Evolutionary conservation across 2,797 vertebrate species (phyloP), one percentile per base, ranked within the genome.

Genomic region (Carduelis carduelis): DNA sequence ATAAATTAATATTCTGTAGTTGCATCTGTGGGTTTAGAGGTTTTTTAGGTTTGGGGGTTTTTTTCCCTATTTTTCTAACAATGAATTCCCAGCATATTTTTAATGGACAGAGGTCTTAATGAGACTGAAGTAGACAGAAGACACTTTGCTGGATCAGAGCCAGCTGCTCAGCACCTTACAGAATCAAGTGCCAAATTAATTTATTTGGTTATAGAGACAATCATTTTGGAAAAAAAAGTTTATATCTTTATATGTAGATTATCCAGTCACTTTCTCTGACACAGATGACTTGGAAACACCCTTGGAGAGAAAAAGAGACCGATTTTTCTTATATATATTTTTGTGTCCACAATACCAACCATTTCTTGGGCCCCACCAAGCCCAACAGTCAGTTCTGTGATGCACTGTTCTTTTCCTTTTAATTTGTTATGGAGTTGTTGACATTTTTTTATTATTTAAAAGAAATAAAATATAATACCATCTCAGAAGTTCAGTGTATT

Each of bases 41-140:
- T 21, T n/a, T 7, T 21, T 82, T 63, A 14, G 4, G 8, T 11
- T 90, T n/a, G 2, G 24, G 0, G 0, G 20, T 32, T 50, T 28
- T 49, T 69, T 27, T 19, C 1, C 2, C 1, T 6, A 23, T 65
- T 80, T 66, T 50, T 9, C 14, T 39, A 55, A 43, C 11, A 71
- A 14, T 43, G 23, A 76, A 47, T 57, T 79, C 35, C 8, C 24
- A 81, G 34, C 17, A 34, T 7, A 18, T 70, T 74, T 77, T 39
- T 64, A 66, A 59, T 27, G 14, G 64, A 71, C 26, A 88, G 13
- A 66, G 17, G 7, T 53, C 37, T 76, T 72, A 4, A 68, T 49
- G 27, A 50, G 16, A 74, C 7, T 85, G 52, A 85, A 91, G 32
- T 14, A 66, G 55, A 79, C 1, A 1, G 22, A 23, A 89, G 63